phyloP scores from a whole-genome alignment of 2,113 vertebrate species.

The Seriola dumerili region DNA sequence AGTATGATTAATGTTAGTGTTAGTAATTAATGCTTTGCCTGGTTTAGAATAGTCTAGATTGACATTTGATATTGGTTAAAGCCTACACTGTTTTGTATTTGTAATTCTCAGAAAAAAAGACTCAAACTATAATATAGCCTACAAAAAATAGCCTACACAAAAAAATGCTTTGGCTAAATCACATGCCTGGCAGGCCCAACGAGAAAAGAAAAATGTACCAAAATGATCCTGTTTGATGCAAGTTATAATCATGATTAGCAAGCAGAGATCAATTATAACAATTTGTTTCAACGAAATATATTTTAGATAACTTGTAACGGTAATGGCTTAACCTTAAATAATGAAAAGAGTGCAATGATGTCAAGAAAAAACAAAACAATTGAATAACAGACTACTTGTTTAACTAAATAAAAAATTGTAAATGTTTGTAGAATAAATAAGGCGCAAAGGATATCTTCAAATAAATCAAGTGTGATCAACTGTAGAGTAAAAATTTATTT shows the following conservation, averaged over 20 bases:
- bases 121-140: background rate
- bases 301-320: slow-evolving; percentile 77
- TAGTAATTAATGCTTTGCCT: background rate
- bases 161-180: background rate
- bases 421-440: slow-evolving; percentile 33
- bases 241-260: background rate
- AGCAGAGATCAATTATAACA: slow-evolving; percentile 85
- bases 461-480: slow-evolving; percentile 9
- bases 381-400: background rate
- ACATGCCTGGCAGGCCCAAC: background rate
- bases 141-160: background rate
- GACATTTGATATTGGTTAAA: background rate
- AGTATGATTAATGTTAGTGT: background rate
- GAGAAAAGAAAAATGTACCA: slow-evolving; percentile 12
- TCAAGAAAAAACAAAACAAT: background rate
- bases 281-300: slow-evolving; percentile 35
- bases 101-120: background rate
- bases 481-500: slow-evolving; percentile 25
- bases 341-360: background rate
- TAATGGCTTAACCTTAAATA: background rate
- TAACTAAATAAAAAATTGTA: background rate
- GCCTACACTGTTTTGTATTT: background rate
- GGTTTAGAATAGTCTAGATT: background rate
- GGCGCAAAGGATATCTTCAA: slow-evolving; percentile 1
- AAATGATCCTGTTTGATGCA: slow-evolving; percentile 30